Percentiles rank a stretch among this genome's conserved stretches.
Conservation (phyloP, 2,888 invertebrate species). For the Limnephilus auricula region DNA sequence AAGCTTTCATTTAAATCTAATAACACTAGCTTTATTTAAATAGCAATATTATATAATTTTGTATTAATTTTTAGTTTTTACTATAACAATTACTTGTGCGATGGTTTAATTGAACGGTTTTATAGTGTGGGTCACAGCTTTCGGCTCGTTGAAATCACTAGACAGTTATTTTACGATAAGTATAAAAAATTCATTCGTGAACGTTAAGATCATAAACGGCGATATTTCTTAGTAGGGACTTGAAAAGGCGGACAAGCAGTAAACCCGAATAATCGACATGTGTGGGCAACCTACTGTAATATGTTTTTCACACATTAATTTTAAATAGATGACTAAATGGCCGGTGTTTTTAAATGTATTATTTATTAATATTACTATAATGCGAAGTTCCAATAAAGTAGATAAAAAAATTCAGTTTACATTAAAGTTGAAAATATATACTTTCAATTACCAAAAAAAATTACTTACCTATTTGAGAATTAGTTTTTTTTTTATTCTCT, state of each 20-base stretch:
- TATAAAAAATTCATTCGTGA: not conserved
- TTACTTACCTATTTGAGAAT: too few species aligned
- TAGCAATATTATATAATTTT: too few species aligned
- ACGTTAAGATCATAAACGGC: not conserved
- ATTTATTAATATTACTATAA: too few species aligned
- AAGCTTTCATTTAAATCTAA: too few species aligned
- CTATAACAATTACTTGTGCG: not conserved
- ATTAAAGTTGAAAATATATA: too few species aligned
- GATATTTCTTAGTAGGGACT: not conserved
- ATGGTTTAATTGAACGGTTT: not conserved
- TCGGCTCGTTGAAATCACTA: not conserved
- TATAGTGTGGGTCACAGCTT: not conserved
- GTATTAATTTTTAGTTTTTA: too few species aligned
- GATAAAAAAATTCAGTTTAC: too few species aligned
- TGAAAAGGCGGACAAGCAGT: conserved; percentile 15
- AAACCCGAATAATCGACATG: not conserved
- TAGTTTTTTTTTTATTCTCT: too few species aligned
- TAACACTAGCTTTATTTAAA: too few species aligned
- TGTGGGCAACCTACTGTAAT: not conserved
- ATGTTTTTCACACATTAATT: not conserved
- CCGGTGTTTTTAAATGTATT: not conserved
- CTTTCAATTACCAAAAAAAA: too few species aligned
- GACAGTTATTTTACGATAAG: not conserved
- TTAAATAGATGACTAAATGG: not conserved
- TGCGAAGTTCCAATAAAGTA: too few species aligned